Conservation (phyloP, 2,797 vertebrate genomes). For the Rachycentron canadum region DNA sequence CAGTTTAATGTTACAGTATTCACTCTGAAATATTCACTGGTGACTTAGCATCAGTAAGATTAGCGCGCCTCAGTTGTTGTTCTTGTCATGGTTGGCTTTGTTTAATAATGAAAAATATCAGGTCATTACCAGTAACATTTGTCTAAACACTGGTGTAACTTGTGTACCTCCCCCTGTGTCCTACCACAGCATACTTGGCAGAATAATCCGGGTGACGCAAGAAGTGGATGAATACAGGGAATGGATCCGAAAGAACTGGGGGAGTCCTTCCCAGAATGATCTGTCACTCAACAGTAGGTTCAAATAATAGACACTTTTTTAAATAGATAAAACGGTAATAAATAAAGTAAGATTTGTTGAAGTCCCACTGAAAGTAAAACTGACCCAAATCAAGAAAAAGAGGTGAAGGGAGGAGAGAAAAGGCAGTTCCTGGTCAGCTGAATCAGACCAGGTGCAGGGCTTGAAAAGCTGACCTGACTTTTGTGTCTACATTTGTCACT, state of each 20-base stretch:
- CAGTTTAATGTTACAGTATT: background rate
- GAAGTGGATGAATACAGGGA: constrained; percentile 96
- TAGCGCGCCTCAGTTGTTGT: background rate
- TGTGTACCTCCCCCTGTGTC: background rate
- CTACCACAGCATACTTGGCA: constrained; percentile 91
- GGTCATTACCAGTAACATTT: background rate
- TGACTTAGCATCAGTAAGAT: background rate
- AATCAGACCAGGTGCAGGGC: background rate
- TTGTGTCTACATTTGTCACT: background rate
- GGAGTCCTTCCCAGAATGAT: constrained; percentile 88
- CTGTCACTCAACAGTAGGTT: constrained; percentile 89
- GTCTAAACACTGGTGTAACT: constrained; percentile 1
- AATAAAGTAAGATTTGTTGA: background rate
- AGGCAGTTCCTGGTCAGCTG: background rate
- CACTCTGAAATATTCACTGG: background rate
- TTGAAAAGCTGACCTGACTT: background rate
- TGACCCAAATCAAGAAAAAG: background rate
- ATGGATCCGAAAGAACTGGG: constrained; percentile 96
- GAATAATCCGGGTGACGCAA: constrained; percentile 96
- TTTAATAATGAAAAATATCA: background rate
- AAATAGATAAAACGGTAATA: no score
- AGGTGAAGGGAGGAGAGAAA: no score
- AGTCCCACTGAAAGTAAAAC: background rate
- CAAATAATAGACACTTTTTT: background rate
- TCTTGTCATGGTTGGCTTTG: background rate